Evolutionary conservation across 2,113 vertebrate genomes (phyloP).

Genomic region (Pandion haliaetus): DNA sequence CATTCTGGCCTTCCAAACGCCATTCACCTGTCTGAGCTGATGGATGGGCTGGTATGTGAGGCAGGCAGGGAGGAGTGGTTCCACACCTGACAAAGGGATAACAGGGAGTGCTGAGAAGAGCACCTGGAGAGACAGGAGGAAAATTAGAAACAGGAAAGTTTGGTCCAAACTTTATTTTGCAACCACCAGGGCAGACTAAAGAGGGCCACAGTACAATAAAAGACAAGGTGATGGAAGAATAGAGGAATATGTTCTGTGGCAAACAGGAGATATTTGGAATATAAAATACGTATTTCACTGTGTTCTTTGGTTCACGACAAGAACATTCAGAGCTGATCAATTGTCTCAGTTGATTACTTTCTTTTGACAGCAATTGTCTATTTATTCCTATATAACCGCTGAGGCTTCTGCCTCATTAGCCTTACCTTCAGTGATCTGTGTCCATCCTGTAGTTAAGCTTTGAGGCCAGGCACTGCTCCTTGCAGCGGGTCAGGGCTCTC

Average conservation of each 20-base stretch:
- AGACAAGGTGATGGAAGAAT: background rate
- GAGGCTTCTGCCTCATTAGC: background rate
- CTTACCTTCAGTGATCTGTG: background rate
- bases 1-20: background rate
- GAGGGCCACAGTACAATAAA: background rate
- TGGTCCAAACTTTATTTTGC: background rate
- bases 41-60: accelerated
- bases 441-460: background rate
- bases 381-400: background rate
- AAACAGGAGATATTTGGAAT: background rate
- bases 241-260: background rate
- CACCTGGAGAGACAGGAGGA: background rate
- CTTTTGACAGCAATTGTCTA: background rate
- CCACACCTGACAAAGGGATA: background rate
- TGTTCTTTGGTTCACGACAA: background rate
- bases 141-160: background rate
- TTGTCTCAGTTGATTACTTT: background rate
- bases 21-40: background rate
- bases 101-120: background rate
- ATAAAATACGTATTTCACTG: background rate
- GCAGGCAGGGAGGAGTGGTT: background rate
- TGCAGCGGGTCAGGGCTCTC: background rate
- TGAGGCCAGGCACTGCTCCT: background rate
- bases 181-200: background rate
- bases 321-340: background rate